Percentiles rank a stretch among this genome's conserved stretches.
Conservation (phyloP, 1,140 invertebrate species). For the Halyomorpha halys region DNA sequence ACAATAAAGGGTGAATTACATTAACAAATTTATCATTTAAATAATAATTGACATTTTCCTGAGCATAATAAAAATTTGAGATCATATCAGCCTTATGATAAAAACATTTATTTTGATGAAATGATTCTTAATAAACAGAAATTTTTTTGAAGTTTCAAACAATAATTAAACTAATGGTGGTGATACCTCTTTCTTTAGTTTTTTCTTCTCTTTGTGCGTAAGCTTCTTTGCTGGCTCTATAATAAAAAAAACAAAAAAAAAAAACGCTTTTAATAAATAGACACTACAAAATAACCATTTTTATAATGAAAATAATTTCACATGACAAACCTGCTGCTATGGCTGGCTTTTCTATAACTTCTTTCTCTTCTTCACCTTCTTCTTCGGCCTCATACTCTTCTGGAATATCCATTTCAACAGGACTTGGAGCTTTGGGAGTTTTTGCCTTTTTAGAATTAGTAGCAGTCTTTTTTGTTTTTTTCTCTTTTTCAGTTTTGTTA, state of each 20-base stretch:
- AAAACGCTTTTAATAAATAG: too few relatives aligned
- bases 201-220: constrained; percentile 91
- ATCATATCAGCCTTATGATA: too few relatives aligned
- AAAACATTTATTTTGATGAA: too few relatives aligned
- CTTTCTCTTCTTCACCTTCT: constrained; percentile 1
- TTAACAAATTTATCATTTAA: constrained; percentile 5
- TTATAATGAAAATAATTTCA: background rate
- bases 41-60: too few relatives aligned
- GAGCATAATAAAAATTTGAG: too few relatives aligned
- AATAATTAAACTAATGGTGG: too few relatives aligned
- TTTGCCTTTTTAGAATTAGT: constrained; percentile 2
- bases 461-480: constrained; percentile 7
- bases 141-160: too few relatives aligned
- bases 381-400: constrained; percentile 3
- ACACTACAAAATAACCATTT: background rate
- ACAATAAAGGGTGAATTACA: background rate
- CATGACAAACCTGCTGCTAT: background rate
- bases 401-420: background rate
- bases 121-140: too few relatives aligned
- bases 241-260: constrained; percentile 28
- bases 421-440: background rate
- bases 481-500: background rate
- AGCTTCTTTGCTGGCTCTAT: constrained; percentile 56
- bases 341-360: background rate
- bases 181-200: constrained; percentile 65